These are phyloP conservation scores for Diorhabda elongata DNA, from an alignment of 1,140 invertebrate species.

Conservation along the genomic window DNA sequence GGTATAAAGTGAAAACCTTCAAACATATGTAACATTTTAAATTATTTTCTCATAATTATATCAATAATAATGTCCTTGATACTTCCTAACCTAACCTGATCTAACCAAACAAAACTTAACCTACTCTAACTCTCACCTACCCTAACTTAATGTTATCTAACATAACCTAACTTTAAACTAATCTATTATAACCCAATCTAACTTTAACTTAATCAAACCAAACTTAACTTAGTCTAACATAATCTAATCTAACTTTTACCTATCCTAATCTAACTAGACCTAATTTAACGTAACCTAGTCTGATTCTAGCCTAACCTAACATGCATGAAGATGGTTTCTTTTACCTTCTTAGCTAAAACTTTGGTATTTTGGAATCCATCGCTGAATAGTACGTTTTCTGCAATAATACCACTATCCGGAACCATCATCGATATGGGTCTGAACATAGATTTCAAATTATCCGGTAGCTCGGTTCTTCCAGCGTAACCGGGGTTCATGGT, in stretches of 20 bases:
- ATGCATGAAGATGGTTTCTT: neutral
- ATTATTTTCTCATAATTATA: neutral
- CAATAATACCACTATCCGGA: slow-evolving; percentile 83
- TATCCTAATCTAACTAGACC: neutral
- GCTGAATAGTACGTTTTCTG: slow-evolving; percentile 83
- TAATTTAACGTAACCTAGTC: neutral
- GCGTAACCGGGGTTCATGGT: slow-evolving; percentile 93
- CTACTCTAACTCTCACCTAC: too few relatives aligned
- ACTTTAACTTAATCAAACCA: too few relatives aligned
- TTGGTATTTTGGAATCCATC: slow-evolving; percentile 81
- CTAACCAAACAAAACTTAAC: too few relatives aligned
- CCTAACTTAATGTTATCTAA: too few relatives aligned
- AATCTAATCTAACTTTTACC: neutral
- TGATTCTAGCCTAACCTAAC: neutral
- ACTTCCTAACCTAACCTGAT: too few relatives aligned
- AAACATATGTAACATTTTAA: slow-evolving; percentile 14
- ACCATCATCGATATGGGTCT: slow-evolving; percentile 94
- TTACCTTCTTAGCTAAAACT: slow-evolving; percentile 71
- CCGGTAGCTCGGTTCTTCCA: slow-evolving; percentile 82
- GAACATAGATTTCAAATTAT: slow-evolving; percentile 91
- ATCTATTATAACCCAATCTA: neutral
- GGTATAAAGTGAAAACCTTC: slow-evolving; percentile 67
- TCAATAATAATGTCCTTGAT: too few relatives aligned
- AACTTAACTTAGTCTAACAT: neutral
- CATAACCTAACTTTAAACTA: too few relatives aligned